Evolutionary conservation across 2,888 invertebrate genomes (phyloP), one percentile per base, ranked within the genome.

Genomic region (Hylaea fasciaria): DNA sequence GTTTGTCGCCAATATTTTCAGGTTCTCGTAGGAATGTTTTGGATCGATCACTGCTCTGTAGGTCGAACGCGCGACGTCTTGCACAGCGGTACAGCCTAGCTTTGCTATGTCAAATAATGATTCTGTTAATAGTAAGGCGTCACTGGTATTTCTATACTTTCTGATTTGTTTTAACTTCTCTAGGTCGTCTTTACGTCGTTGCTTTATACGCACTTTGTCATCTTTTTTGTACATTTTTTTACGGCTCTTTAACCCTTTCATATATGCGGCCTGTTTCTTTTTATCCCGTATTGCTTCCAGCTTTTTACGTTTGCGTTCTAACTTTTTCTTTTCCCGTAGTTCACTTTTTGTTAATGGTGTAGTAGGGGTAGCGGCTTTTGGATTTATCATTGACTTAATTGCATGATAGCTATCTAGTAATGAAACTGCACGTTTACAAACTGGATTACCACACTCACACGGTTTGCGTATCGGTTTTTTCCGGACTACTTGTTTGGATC

Each of bases 41-140:
- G 78, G 78, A 41, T 77, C 64, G 2, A 57, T 47, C 1, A 72
- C 54, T 44, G 68, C 55, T 64, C 68, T 77, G 7, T 48, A 55
- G 10, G 69, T 44, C 54, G 66, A 61, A 12, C 73, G 65, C 13
- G 59, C 17, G 14, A 62, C 53, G 11, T 66, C 54, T 10, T n/a
- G 47, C 28, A 44, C 49, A 9, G 60, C 56, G 0, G 44, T 54
- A 53, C 58, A 47, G 22, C 65, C 57, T 17, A 71, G 58, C 55
- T 70, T 65, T 55, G 62, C 47, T 5, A 68, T 54, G 46, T 71
- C 68, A 16, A 68, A 29, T 13, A 58, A 8, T 22, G 80, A 74
- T 57, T 80, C 78, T 8, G 72, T 62, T 1, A 69, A 45, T 16
- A 76, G 60, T 5, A 62, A 11, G 3, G 53, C 3, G 40, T 76